phyloP scores from a whole-genome alignment of 2,888 invertebrate species.

The Tetropium fuscum region DNA sequence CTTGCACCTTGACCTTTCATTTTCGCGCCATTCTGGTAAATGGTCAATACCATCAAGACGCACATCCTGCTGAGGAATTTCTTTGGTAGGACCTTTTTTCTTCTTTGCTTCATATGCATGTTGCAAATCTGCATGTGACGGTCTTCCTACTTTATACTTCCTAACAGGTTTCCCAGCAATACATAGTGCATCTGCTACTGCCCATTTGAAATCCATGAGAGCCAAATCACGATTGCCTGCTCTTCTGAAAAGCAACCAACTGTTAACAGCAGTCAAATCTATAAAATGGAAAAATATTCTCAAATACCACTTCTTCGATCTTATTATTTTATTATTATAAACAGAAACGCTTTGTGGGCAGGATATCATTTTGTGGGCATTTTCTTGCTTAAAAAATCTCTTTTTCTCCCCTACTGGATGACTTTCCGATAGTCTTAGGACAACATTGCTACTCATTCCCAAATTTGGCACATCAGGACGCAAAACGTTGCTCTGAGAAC shows the following conservation, averaged over 20 bases:
- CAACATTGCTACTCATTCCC: no score
- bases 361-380: constrained; percentile 2
- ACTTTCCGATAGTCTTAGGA: no score
- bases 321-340: constrained; percentile 7
- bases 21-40: constrained; percentile 27
- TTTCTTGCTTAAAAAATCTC: constrained; percentile 3
- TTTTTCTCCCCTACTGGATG: not conserved
- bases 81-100: constrained; percentile 15
- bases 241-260: not conserved
- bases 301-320: constrained; percentile 5
- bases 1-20: constrained; percentile 20
- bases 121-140: constrained; percentile 2
- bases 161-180: constrained; percentile 3
- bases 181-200: constrained; percentile 14
- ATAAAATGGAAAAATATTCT: constrained; percentile 5
- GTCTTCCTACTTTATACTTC: constrained; percentile 8
- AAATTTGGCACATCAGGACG: no score
- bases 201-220: constrained; percentile 9
- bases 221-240: not conserved
- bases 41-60: constrained; percentile 18
- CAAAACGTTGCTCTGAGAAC: no score
- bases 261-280: constrained; percentile 4
- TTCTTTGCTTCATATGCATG: constrained; percentile 2
- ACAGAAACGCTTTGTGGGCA: constrained; percentile 1
- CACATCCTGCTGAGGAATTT: constrained; percentile 23